Conservation (phyloP, 2,113 vertebrate species). For the Pygathrix nemaeus region DNA sequence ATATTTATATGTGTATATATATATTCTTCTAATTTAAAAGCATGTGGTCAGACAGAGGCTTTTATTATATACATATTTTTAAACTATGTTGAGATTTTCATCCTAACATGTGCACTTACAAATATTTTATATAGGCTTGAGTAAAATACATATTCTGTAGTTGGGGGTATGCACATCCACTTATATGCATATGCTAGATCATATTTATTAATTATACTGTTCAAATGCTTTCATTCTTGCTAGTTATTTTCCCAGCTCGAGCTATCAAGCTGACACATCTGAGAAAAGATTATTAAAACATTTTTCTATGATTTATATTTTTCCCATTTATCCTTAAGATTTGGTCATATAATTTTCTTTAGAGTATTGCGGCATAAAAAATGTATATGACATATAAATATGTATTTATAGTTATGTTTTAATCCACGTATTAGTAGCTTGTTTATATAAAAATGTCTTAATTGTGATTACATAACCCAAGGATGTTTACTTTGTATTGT, state of each 20-base stretch:
- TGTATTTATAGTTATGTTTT: neutral
- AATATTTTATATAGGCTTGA: neutral
- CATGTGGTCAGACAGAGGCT: neutral
- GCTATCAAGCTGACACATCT: neutral
- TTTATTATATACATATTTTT: neutral
- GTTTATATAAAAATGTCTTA: neutral
- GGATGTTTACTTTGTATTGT: neutral
- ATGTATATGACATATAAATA: neutral
- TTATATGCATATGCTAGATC: no score
- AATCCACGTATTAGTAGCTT: neutral
- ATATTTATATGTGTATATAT: no score
- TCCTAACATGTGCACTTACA: neutral
- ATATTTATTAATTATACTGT: neutral
- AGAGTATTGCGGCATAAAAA: neutral
- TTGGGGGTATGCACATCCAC: neutral
- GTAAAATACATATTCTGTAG: neutral
- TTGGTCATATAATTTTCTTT: neutral
- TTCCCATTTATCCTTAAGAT: neutral
- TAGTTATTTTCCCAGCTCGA: neutral
- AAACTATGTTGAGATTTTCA: neutral
- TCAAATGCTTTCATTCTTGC: neutral
- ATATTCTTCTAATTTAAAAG: neutral
- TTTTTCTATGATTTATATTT: neutral
- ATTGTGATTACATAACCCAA: neutral
- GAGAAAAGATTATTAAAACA: neutral